Evolutionary conservation across 2,797 vertebrate species (phyloP).

Genomic region (Phrynocephalus guinanensis): DNA sequence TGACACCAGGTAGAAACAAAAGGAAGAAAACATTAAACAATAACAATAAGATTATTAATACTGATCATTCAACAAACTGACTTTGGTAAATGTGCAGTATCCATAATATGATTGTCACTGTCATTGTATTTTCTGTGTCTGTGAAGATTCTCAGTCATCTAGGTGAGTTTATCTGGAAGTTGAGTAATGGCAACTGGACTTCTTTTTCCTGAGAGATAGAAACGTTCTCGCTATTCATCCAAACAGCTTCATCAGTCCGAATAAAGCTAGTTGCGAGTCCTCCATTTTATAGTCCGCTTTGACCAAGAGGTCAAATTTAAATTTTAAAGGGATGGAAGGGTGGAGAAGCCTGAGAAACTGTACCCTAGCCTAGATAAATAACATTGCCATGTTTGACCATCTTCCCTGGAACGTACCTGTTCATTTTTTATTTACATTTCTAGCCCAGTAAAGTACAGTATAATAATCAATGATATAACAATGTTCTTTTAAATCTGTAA

Average conservation of each 20-base stretch:
- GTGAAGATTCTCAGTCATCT: too few species aligned
- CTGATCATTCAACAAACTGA: not conserved
- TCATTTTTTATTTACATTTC: constrained; percentile 24
- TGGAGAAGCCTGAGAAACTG: not conserved
- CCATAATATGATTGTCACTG: not conserved
- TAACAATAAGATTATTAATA: not conserved
- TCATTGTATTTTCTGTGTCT: not conserved
- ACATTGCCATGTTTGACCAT: constrained; percentile 48
- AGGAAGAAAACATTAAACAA: not conserved
- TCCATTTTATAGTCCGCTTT: too few species aligned
- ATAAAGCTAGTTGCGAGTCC: too few species aligned
- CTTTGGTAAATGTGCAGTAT: not conserved
- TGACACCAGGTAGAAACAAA: not conserved
- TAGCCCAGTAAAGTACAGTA: constrained; percentile 43
- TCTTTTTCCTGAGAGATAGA: too few species aligned
- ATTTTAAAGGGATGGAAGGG: not conserved
- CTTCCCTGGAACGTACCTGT: constrained; percentile 51
- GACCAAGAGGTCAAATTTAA: not conserved
- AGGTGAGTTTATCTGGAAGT: too few species aligned
- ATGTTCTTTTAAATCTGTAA: constrained; percentile 59
- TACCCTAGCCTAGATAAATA: not conserved
- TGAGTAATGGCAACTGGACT: too few species aligned
- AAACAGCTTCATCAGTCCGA: too few species aligned
- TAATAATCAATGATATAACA: constrained; percentile 60
- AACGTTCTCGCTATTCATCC: too few species aligned